Conservation (phyloP, 1,140 invertebrate species). For the Caenorhabditis latens region DNA sequence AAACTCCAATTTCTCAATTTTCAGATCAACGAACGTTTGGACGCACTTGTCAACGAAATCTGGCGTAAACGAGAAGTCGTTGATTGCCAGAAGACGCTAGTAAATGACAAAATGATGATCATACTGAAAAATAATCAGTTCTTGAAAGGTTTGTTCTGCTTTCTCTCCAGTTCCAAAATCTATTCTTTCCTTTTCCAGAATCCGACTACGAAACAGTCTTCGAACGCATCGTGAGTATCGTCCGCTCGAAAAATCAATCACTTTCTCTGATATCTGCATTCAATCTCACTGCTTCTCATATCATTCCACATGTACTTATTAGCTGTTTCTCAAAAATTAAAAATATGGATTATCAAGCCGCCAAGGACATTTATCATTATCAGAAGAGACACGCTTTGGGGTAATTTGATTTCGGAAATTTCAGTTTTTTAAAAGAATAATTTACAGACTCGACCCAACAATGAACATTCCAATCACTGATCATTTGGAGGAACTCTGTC, state of each 20-base stretch:
- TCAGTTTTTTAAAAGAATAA: neutral
- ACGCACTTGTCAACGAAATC: neutral
- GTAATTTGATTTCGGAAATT: neutral
- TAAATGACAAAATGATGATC: neutral
- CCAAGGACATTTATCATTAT: slow-evolving; percentile 2
- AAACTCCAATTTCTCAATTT: neutral
- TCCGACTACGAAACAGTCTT: slow-evolving; percentile 3
- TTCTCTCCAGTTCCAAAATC: neutral
- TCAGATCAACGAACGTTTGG: slow-evolving; percentile 17
- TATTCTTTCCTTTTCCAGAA: neutral
- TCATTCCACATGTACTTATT: slow-evolving; percentile 23
- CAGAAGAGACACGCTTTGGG: neutral
- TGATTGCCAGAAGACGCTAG: neutral
- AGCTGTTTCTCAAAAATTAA: neutral
- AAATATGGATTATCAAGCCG: slow-evolving; percentile 3
- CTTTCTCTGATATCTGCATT: neutral
- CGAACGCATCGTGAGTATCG: neutral
- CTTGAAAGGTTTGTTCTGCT: neutral
- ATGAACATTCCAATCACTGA: slow-evolving; percentile 32
- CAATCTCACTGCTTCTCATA: slow-evolving; percentile 29
- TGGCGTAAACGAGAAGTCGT: neutral
- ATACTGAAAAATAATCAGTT: slow-evolving; percentile 23
- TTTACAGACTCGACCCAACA: neutral
- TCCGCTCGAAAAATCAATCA: neutral
- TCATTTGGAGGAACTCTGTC: slow-evolving; percentile 27